A percentile compares a stretch with the other conserved stretches of the same genome.
phyloP scores from a whole-genome alignment of 2,113 vertebrate species.

The Tetrax tetrax region DNA sequence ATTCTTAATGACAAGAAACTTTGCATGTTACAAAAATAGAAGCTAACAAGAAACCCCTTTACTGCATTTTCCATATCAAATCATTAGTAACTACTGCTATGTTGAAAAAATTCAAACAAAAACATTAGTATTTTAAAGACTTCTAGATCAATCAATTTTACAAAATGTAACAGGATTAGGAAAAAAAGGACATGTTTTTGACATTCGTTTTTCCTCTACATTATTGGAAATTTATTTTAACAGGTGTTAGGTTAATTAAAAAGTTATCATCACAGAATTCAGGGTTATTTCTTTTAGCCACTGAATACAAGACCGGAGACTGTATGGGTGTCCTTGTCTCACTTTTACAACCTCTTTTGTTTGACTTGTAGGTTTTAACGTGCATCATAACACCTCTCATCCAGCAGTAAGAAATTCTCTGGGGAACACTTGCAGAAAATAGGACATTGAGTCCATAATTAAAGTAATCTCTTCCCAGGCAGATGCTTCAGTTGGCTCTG shows the following conservation, averaged over 20 bases:
- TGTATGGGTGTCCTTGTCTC: slow-evolving; percentile 64
- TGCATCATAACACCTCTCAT: slow-evolving; percentile 75
- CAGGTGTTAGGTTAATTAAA: slow-evolving; percentile 57
- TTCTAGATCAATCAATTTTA: not conserved
- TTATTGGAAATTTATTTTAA: slow-evolving; percentile 31
- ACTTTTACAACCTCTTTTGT: slow-evolving; percentile 62
- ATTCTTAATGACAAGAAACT: slow-evolving; percentile 59
- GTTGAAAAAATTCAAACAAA: slow-evolving; percentile 9
- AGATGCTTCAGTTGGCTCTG: slow-evolving; percentile 83
- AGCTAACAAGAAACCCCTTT: slow-evolving; percentile 51
- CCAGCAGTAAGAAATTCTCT: slow-evolving; percentile 73
- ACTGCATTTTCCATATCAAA: slow-evolving; percentile 17
- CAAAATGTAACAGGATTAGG: not conserved
- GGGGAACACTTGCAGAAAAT: slow-evolving; percentile 82
- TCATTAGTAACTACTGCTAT: not conserved
- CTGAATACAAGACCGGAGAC: slow-evolving; percentile 24
- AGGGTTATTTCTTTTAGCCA: not conserved
- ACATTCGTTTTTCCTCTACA: not conserved
- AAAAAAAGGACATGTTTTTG: not conserved
- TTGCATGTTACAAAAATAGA: slow-evolving; percentile 38
- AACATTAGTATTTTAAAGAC: not conserved
- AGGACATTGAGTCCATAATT: slow-evolving; percentile 85
- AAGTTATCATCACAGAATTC: not conserved
- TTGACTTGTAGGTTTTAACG: slow-evolving; percentile 70
- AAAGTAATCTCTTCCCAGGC: slow-evolving; percentile 85